Percentiles rank a stretch among this genome's conserved stretches.
phyloP scores from a whole-genome alignment of 2,888 invertebrate genomes.

The Dastarcus helophoroides region DNA sequence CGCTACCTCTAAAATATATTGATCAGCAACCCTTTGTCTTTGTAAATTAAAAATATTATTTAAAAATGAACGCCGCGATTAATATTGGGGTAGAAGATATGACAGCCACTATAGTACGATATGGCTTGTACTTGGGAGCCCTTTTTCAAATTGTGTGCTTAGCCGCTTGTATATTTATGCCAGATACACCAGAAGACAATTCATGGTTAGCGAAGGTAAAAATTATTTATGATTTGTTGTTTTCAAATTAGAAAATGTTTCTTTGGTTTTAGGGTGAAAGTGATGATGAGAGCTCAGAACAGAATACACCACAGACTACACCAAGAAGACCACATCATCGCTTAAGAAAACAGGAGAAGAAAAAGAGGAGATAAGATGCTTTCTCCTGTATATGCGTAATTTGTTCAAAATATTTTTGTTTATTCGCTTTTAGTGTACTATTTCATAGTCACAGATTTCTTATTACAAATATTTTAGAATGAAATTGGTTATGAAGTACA shows the following conservation, averaged over 20 bases:
- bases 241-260: constrained; percentile 4
- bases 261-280: constrained; percentile 43
- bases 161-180: constrained; percentile 67
- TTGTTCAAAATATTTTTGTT: too few relatives aligned
- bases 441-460: too few relatives aligned
- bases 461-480: too few relatives aligned
- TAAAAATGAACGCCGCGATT: constrained; percentile 35
- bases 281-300: constrained; percentile 63
- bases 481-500: too few relatives aligned
- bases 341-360: constrained; percentile 57
- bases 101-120: constrained; percentile 61
- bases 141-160: constrained; percentile 80
- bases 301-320: constrained; percentile 58
- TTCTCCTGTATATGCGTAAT: too few relatives aligned
- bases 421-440: too few relatives aligned
- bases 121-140: constrained; percentile 75
- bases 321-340: constrained; percentile 52
- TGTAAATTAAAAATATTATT: constrained; percentile 1
- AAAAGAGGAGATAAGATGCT: constrained; percentile 57
- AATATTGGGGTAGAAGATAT: constrained; percentile 55
- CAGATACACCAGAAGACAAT: constrained; percentile 46
- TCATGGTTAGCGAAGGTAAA: constrained; percentile 39
- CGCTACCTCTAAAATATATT: too few relatives aligned
- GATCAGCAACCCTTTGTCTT: too few relatives aligned
- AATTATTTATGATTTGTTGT: constrained; percentile 6